Base-by-base conservation (phyloP, 2,113 vertebrate genomes). In the Plecotus auritus region DNA sequence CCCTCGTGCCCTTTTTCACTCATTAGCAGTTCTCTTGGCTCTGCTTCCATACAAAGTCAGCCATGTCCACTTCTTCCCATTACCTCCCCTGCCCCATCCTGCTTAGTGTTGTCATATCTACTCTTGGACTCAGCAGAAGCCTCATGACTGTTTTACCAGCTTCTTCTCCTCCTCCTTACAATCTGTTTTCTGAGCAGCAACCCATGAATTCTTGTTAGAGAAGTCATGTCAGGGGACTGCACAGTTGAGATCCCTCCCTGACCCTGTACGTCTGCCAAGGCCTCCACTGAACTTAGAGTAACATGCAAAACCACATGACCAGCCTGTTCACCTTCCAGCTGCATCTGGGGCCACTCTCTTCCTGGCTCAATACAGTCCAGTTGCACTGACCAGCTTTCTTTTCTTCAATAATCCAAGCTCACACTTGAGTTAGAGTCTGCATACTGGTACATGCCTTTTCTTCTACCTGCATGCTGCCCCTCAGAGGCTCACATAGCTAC, bases 251-350 rank as follows among this genome's bases (percentile, higher is more conserved):
- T 4, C 30, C 7, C 4, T 86, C 11, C 14, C 5, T 42, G 23
- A 47, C 16, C 35, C 74, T 1, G 0, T 17, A 12, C 5, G 5
- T 13, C 20, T 26, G 9, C 18, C 37, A 66, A 40, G 28, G 32
- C 13, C 30, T 70, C 17, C 35, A n/a, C 22, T 32, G 4, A 26
- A 64, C 13, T 85, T 23, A 5, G 1, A 51, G 0, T 18, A 32
- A 7, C 14, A 28, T 30, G 40, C n/a, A 85, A 10, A 32, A 10
- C 32, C 3, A 18, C 4, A 49, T 2, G 23, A 35, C 51, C 2
- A 2, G 14, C 45, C n/a, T 12, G 10, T 5, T 45, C 1, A 26
- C 22, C 14, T 8, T 26, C 3, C 9, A n/a, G n/a, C 13, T 11
- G 6, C 47, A 14, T 26, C 8, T 32, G n/a, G 35, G 22, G 7